Base-by-base conservation (phyloP, 2,113 vertebrate genomes). In the Gymnocephalus cernua region DNA sequence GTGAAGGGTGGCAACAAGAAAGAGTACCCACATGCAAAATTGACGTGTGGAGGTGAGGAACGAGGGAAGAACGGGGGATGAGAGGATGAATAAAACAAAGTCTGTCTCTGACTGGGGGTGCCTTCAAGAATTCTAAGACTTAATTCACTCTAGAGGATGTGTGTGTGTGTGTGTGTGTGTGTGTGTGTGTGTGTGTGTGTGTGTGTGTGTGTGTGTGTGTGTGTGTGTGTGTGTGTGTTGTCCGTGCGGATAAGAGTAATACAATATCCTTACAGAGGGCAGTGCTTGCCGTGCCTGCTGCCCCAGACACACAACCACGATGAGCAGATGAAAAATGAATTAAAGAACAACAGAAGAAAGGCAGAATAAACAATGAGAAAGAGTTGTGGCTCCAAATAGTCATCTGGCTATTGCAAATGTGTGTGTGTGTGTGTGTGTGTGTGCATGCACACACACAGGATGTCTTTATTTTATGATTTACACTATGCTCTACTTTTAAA, bases 11-110 rank as follows among this genome's bases (percentile, higher is more conserved):
- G 67, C 88, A 82, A 71, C 74, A 21, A 87, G 77, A 70, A 81
- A 73, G 83, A 87, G 83, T 79, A 74, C 67, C 83, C 61, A 63
- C 94, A 91, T 93, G 84, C 93, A 92, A 93, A 94, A 95, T 93
- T 95, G 92, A 94, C 83, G 86, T 65, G 83, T 85, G 83, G 90
- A 91, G 92, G 82, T 92, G 85, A 90, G 70, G 81, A 88, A 85
- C 63, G 85, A 83, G 79, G 56, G 66, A 63, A 81, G 86, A 86
- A 59, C 3, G 58, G 66, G 72, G 82, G 67, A 71, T 83, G 91
- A 78, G 85, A 88, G 86, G 90, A 94, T 95, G 93, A 95, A 95
- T 94, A 94, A 94, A 94, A 94, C 89, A 95, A 90, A 92, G 88
- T 88, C 85, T 79, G 81, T 87, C 87, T 94, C 81, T 90, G 91